Base-by-base conservation (phyloP, 2,888 invertebrate species). In the Allophyes oxyacanthae region DNA sequence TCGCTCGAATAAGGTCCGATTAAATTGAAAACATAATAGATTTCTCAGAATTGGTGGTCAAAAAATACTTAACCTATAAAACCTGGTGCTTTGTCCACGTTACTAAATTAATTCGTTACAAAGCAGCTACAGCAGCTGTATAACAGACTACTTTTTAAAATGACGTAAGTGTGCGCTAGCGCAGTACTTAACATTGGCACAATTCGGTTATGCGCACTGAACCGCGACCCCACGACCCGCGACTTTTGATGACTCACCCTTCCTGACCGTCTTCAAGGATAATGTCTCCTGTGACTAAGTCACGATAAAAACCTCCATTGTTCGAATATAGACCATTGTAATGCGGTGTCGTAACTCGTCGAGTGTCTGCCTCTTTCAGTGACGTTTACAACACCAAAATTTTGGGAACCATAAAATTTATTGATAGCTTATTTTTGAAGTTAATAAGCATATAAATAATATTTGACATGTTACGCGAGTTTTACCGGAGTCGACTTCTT, bases 231-330 rank as follows among this genome's bases (percentile, higher is more conserved):
- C 80, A 58, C 84, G 86, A 89, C 89, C 88, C 81, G 82, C 68
- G 66, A 65, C 69, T 75, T 75, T 53, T 79, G 86, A 84, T 91
- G 91, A 91, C 74, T 92, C 91, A 92, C 84, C 87, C 84, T 86
- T 84, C 86, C 84, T 85, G 83, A 77, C 81, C 72, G 83, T 79
- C 82, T 85, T 82, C 81, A 85, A 90, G 88, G 89, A 90, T 88
- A n/a, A 77, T 78, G 78, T 74, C 82, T 82, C 83, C 85, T 88
- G 84, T 87, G 86, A 88, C 88, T 88, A 88, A 87, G 79, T 66
- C 74, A 57, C 70, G 68, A 64, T 54, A 83, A 90, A 88, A 90
- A 85, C 74, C 64, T 53, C 83, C 81, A 89, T 91, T 92, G 91
- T 92, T 85, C 78, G 73, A 63, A 71, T 69, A 60, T 72, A 70